Percentiles rank a stretch among this genome's conserved stretches.
Conservation (phyloP, 2,797 vertebrate genomes). For the Squalus acanthias region DNA sequence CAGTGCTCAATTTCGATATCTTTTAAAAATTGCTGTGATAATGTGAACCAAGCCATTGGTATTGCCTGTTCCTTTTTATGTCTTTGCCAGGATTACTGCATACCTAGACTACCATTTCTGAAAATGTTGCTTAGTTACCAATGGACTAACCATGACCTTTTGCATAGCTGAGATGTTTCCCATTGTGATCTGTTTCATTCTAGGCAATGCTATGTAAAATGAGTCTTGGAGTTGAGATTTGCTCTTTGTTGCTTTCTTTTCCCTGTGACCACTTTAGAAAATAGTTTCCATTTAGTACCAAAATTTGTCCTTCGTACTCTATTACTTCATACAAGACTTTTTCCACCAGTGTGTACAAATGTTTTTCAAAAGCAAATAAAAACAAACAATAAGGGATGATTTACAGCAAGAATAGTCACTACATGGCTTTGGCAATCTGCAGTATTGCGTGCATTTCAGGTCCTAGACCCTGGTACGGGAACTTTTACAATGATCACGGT, state of each 20-base stretch:
- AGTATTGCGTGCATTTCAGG: not conserved
- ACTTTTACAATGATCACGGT: too few relatives aligned
- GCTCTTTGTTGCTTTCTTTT: not conserved
- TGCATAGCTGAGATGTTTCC: constrained; percentile 24
- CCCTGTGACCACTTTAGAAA: not conserved
- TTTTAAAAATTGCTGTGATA: not conserved
- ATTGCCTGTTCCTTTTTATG: not conserved
- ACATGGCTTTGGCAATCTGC: not conserved
- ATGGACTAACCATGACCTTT: constrained; percentile 7
- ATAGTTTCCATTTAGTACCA: not conserved
- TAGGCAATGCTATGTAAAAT: not conserved
- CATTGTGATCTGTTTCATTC: not conserved
- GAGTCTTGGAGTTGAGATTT: not conserved
- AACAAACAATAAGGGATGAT: not conserved
- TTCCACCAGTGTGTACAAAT: not conserved
- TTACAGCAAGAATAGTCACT: not conserved
- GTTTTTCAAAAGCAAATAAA: not conserved
- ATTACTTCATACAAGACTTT: not conserved
- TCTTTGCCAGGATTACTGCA: not conserved
- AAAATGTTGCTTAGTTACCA: constrained; percentile 32
- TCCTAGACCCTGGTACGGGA: not conserved
- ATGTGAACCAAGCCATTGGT: not conserved
- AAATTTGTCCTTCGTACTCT: not conserved
- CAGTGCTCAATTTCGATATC: not conserved
- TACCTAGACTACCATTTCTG: constrained; percentile 26